Base-by-base conservation (phyloP, 2,888 invertebrate species). In the Agrochola lota region DNA sequence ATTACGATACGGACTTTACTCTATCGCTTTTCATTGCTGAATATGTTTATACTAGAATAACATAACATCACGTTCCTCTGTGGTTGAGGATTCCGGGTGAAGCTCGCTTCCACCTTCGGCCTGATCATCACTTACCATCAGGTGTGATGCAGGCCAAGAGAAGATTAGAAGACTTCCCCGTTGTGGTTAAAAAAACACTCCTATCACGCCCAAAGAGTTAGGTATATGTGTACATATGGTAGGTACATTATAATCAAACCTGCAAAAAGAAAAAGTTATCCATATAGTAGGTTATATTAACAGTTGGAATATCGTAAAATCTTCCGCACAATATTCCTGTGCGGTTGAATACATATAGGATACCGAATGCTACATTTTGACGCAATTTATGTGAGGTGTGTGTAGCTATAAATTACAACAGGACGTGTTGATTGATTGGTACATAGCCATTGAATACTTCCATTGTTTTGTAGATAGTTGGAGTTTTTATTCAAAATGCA, bases 341-440 rank as follows among this genome's bases (percentile, higher is more conserved):
- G 15, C 35, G 57, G 43, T 43, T 52, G 46, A 63, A 64, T 74
- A 30, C 15, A n/a, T 35, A 5, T n/a, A 55, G 62, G 20, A 64
- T 40, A 72, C 40, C 26, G 66, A 60, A 67, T 20, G 71, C 3
- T 46, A 46, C 67, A 55, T 57, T 74, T 67, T 49, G 62, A 17
- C 40, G 55, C 62, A 62, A 79, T 81, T 52, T 55, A 55, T 15
- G 35, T 62, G 66, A 67, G 30, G 52, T n/a, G 17, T 74, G 81
- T 74, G 57, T n/a, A 3, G 23, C 60, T 55, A 23, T 55, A 62
- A 67, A 67, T 74, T 68, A 46, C 67, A 55, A 81, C 67, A 81
- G 43, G 35, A 12, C 40, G 2, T 20, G 52, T 46, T 67, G 75
- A 81, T 81, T 79, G 79, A 74, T 81, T 59, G 60, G 2, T 26